Percentiles rank a stretch among this genome's conserved stretches.
Conservation (phyloP, 2,113 vertebrate species). For the Vidua chalybeata region DNA sequence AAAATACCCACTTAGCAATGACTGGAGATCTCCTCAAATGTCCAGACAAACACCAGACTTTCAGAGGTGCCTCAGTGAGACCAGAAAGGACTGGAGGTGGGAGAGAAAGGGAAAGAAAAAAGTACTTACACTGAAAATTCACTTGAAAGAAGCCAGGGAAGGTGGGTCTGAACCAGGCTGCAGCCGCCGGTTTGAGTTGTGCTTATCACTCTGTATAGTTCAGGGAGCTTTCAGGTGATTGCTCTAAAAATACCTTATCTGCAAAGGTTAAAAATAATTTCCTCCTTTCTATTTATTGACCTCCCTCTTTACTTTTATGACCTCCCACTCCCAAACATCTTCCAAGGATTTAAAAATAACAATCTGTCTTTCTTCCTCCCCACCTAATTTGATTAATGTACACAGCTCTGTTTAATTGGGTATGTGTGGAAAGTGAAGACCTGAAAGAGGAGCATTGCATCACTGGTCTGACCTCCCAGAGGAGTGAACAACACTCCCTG, state of each 20-base stretch:
- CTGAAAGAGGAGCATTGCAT: not conserved
- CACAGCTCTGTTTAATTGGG: not conserved
- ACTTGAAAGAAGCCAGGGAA: not conserved
- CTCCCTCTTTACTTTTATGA: slow-evolving; percentile 14
- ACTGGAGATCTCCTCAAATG: not conserved
- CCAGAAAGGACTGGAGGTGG: not conserved
- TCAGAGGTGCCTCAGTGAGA: not conserved
- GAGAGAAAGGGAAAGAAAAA: not conserved
- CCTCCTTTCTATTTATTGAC: slow-evolving; percentile 38
- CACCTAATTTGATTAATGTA: not conserved
- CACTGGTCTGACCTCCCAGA: not conserved
- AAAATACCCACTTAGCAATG: not conserved
- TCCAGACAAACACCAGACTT: not conserved
- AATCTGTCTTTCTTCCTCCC: not conserved
- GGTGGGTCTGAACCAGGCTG: not conserved
- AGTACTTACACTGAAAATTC: not conserved
- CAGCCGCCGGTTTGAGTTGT: not conserved
- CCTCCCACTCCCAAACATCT: not conserved
- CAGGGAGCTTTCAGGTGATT: slow-evolving; percentile 51
- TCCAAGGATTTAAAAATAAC: slow-evolving; percentile 24
- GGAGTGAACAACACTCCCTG: not conserved
- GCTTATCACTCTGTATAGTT: not conserved
- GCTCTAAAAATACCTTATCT: slow-evolving; percentile 60
- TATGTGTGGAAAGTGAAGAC: not conserved
- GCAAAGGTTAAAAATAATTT: slow-evolving; percentile 54